Percentiles rank a stretch among this genome's conserved stretches.
Conservation (phyloP, 2,888 invertebrate genomes). For the Ennomos erosarius region DNA sequence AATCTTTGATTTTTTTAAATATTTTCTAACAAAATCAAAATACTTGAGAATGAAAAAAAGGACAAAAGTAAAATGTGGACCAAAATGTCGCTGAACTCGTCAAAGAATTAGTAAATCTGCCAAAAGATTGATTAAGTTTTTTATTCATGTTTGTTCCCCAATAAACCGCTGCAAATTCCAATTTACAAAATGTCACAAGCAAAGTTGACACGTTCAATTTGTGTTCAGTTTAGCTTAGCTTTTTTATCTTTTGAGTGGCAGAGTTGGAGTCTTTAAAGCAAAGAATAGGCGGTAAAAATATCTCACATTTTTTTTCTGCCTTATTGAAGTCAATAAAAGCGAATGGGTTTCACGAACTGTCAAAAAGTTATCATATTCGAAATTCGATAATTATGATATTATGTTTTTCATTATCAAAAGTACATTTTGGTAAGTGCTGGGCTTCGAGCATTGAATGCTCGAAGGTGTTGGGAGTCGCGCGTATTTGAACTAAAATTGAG, state of each 20-base stretch:
- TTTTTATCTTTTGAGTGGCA: slow-evolving; percentile 45
- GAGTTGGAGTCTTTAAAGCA: slow-evolving; percentile 13
- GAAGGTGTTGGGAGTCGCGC: too few relatives aligned
- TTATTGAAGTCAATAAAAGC: too few relatives aligned
- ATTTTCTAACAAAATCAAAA: too few relatives aligned
- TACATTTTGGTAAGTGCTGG: too few relatives aligned
- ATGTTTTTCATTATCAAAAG: too few relatives aligned
- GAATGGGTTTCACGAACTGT: too few relatives aligned
- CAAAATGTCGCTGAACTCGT: slow-evolving; percentile 43
- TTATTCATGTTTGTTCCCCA: slow-evolving; percentile 48
- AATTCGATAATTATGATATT: too few relatives aligned
- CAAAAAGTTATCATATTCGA: too few relatives aligned
- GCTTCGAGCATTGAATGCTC: too few relatives aligned
- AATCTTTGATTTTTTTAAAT: too few relatives aligned
- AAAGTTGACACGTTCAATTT: slow-evolving; percentile 59
- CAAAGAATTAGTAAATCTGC: slow-evolving; percentile 47
- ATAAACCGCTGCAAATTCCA: slow-evolving; percentile 55
- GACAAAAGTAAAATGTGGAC: slow-evolving; percentile 14
- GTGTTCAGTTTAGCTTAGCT: slow-evolving; percentile 46
- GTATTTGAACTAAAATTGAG: slow-evolving; percentile 7
- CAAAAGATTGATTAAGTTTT: slow-evolving; percentile 56
- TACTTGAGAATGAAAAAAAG: slow-evolving; percentile 5
- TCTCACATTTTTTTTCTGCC: too few relatives aligned
- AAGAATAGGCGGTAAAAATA: background rate
- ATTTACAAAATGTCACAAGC: slow-evolving; percentile 68